Base-by-base conservation (phyloP, 2,888 invertebrate genomes). In the Hetaerina titia region DNA sequence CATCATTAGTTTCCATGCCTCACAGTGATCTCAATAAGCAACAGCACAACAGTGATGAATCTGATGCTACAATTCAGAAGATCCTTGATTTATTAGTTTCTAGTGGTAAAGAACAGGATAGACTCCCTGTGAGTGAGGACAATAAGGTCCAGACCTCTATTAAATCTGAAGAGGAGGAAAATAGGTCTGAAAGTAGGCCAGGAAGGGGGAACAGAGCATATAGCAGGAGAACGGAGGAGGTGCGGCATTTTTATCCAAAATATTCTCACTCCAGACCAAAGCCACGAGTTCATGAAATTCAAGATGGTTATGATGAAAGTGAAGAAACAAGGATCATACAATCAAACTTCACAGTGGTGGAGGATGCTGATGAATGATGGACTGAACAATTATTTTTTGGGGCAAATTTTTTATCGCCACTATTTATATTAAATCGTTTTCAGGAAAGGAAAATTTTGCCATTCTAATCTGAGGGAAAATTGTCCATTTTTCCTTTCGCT, bases 61-160 rank as follows among this genome's bases (percentile, higher is more conserved):
- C 64, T n/a, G 92, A 92, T 13, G n/a, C 56, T 31, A 69, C 69
- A 17, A 92, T 92, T 19, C 92, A 74, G 69, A 92, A 92, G 56
- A 69, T 92, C 22, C 56, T 69, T 4, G 92, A 92, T 74, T n/a
- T 92, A 45, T 57, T 92, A 69, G 69, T 13, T 31, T 92, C 92
- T 13, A 56, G 92, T 69, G 69, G 31, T 19, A 22, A 69, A 56
- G 56, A 92, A 56, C 56, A 57, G 31, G 56, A 69, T 69, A 69
- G 31, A 13, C 1, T 22, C 13, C 22, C 45, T 0, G 69, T 69
- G 56, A 89, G n/a, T 89, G 89, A 89, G 89, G 92, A 56, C n/a
- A 92, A 92, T 74, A 56, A 56, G 13, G n/a, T 92, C 15, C 89
- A n/a, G 22, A 58, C 89, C 89, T n/a, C 81, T 5, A 81, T 89